These are phyloP conservation scores for Orcinus orca DNA, from an alignment of 2,113 vertebrate species.

Conservation along the genomic window DNA sequence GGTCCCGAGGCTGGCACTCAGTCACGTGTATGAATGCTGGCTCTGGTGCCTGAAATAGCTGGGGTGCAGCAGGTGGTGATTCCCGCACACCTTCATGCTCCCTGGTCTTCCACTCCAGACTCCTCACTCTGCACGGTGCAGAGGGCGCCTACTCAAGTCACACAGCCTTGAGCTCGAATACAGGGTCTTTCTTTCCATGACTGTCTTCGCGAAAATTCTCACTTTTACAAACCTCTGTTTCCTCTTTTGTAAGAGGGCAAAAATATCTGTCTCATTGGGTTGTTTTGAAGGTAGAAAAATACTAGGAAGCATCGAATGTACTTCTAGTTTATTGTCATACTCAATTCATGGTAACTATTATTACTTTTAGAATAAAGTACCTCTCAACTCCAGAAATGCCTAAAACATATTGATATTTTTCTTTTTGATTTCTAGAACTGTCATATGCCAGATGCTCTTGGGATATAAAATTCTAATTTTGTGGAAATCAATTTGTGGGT, in stretches of 20 bases:
- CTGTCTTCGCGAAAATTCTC: background rate
- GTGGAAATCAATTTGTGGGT: background rate
- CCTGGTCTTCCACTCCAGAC: fast-evolving
- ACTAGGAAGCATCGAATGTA: background rate
- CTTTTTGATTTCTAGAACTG: background rate
- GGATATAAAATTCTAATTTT: background rate
- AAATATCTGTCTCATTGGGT: background rate
- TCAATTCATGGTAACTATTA: background rate
- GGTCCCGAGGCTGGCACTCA: background rate
- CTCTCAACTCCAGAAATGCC: background rate
- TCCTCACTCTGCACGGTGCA: fast-evolving
- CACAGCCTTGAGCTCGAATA: too few species aligned
- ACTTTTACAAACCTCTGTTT: background rate
- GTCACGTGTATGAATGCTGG: background rate
- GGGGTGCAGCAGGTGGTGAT: too few species aligned
- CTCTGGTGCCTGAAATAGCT: background rate
- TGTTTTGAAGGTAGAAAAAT: background rate
- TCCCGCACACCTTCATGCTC: fast-evolving
- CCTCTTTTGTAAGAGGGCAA: background rate
- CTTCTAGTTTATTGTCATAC: background rate
- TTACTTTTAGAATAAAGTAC: background rate
- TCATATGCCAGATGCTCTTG: background rate
- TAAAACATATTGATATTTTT: background rate
- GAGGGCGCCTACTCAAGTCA: background rate
- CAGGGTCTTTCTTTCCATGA: background rate